Base-by-base conservation (phyloP, 1,140 invertebrate species). In the Macrotrachela quadricornifera region DNA sequence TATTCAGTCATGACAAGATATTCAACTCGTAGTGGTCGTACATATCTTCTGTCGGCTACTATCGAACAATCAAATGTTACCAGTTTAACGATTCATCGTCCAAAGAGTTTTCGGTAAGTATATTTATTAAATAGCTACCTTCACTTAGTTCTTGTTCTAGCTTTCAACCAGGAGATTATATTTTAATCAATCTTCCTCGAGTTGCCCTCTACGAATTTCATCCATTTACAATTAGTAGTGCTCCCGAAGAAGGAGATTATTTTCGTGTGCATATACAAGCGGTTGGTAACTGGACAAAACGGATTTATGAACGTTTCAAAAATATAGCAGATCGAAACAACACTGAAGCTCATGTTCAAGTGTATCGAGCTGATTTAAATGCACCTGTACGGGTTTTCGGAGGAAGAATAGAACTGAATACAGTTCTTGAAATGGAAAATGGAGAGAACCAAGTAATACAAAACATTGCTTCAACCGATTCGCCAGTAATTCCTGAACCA, bases 171-270 rank as follows among this genome's bases (percentile, higher is more conserved):
- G 90, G 88, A 0, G 90, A 94, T 69, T 95, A 92, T 63, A 77
- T 92, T n/a, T 94, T 88, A 61, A 79, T 92, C 1, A 87, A 88
- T 63, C 82, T 95, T 54, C 88, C 88, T 0, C 77, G 76, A 6
- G 87, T 94, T 57, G 85, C 90, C 1, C 79, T 78, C 49, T 87
- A 84, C 63, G 90, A 94, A 70, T 94, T 86, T 86, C 88, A 94
- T 77, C 87, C 88, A 0, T 92, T 95, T 61, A 92, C 88, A 1
- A 84, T 94, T 57, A 90, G 85, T 70, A 88, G 84, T 60, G 85
- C 86, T 16, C 88, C 88, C 0, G 87, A 94, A 71, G 80, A 88
- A 65, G 79, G 62, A 84, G 85, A 84, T 62, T 81, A 83, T 60
- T 78, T 94, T 64, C 90, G 84, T 82, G 71, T 94, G 0, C 90